Percentiles rank a stretch among this genome's conserved stretches.
These are phyloP conservation scores for Gasteruption jaculator DNA, from an alignment of 2,888 invertebrate species.

Conservation along the genomic window DNA sequence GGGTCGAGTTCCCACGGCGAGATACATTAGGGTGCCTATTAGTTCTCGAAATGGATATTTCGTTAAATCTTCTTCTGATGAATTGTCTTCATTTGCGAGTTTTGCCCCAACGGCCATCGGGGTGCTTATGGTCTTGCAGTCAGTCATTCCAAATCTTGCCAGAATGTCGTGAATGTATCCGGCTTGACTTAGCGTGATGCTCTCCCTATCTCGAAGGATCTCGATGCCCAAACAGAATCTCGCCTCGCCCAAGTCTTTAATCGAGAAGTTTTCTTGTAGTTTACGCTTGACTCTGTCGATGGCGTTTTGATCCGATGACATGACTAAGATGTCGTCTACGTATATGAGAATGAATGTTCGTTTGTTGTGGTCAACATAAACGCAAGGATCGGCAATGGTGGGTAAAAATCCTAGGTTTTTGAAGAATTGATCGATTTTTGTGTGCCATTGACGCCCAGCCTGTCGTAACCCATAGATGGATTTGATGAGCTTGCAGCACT, in stretches of 20 bases:
- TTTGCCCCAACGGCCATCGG: slow-evolving; percentile 14
- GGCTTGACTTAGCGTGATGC: slow-evolving; percentile 12
- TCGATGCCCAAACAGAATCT: slow-evolving; percentile 26
- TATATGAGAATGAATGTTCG: too few species aligned
- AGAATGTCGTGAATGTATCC: slow-evolving; percentile 19
- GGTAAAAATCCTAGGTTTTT: slow-evolving; percentile 5
- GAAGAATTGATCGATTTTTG: slow-evolving; percentile 5
- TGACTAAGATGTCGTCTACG: too few species aligned
- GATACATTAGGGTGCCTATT: slow-evolving; percentile 25
- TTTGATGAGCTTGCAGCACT: slow-evolving; percentile 13
- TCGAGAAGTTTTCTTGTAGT: slow-evolving; percentile 19
- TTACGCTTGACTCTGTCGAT: too few species aligned
- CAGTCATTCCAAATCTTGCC: slow-evolving; percentile 20
- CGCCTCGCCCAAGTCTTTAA: slow-evolving; percentile 22
- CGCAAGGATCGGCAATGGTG: slow-evolving; percentile 16
- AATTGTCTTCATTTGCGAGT: not conserved
- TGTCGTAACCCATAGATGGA: slow-evolving; percentile 16
- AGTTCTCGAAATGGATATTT: slow-evolving; percentile 19
- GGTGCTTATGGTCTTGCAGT: slow-evolving; percentile 18
- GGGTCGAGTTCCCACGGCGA: too few species aligned
- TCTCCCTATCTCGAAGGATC: slow-evolving; percentile 12
- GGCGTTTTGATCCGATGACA: slow-evolving; percentile 11
- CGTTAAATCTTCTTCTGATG: not conserved
- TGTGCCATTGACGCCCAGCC: slow-evolving; percentile 14
- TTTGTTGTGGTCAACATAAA: too few species aligned